Conservation (phyloP, 2,113 vertebrate species). For the Geothlypis trichas region DNA sequence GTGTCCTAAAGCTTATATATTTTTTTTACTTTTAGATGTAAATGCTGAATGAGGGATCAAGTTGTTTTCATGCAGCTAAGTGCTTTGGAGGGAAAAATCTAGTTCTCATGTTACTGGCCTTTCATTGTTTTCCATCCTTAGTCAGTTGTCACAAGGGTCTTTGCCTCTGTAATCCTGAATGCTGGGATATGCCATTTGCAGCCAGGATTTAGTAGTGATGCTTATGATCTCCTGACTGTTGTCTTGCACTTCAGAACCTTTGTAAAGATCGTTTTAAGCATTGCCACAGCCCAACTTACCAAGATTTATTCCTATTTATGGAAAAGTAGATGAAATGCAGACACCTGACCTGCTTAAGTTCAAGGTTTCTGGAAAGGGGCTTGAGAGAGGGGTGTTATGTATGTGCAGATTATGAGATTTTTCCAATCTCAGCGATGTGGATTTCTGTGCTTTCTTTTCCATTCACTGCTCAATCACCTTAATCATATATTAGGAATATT, state of each 20-base stretch:
- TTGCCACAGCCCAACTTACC: background rate
- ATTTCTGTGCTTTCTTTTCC: background rate
- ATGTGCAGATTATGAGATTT: background rate
- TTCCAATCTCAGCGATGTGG: background rate
- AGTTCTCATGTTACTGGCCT: background rate
- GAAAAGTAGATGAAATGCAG: background rate
- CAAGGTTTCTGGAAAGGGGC: background rate
- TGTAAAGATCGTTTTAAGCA: background rate
- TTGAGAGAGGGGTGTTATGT: background rate
- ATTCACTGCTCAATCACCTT: background rate
- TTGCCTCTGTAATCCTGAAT: background rate
- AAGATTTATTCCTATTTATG: background rate
- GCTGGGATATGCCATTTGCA: background rate
- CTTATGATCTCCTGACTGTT: background rate
- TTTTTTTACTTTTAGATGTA: background rate
- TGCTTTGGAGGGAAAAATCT: background rate
- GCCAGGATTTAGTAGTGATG: background rate
- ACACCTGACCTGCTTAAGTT: background rate
- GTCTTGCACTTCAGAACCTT: background rate
- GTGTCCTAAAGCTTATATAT: background rate
- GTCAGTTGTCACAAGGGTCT: background rate
- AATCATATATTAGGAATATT: background rate
- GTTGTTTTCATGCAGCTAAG: background rate
- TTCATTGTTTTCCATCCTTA: background rate
- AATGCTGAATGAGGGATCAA: background rate